phyloP scores from a whole-genome alignment of 30 jellyfish, hydroid and myxozoan species.

The Aurelia aurita region DNA sequence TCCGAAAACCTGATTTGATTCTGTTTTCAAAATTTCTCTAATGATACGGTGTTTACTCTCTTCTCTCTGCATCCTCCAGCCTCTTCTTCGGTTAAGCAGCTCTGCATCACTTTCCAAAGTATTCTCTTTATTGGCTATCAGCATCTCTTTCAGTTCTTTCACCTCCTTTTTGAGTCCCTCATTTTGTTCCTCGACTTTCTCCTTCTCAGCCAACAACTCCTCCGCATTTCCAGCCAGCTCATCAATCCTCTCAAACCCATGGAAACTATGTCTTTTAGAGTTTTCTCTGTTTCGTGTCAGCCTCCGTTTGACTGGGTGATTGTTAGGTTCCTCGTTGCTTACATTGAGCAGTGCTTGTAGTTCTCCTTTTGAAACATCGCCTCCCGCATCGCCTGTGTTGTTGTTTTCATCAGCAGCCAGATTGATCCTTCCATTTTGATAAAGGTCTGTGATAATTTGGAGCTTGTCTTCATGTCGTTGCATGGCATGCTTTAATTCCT shows the following conservation, averaged over 20 bases:
- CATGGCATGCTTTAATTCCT: conserved; percentile 67
- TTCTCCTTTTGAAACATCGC: conserved; percentile 42
- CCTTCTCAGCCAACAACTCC: conserved; percentile 72
- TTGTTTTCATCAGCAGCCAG: conserved; percentile 44
- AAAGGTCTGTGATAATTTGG: conserved; percentile 41
- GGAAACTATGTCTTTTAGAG: conserved; percentile 62
- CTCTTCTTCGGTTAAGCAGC: conserved; percentile 54
- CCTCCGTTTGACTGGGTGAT: not conserved
- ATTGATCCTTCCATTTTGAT: conserved; percentile 38
- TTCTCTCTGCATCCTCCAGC: conserved; percentile 75
- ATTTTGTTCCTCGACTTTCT: conserved; percentile 44
- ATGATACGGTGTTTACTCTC: conserved; percentile 71
- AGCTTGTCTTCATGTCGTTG: conserved; percentile 62
- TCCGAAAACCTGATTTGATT: conserved; percentile 51
- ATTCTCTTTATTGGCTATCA: conserved; percentile 12
- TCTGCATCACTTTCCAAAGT: conserved; percentile 57
- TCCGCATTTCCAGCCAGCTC: conserved; percentile 71
- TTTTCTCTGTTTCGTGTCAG: conserved; percentile 30
- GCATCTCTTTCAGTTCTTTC: conserved; percentile 36
- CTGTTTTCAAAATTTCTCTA: conserved; percentile 77
- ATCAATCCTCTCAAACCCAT: conserved; percentile 56
- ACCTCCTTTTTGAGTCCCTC: conserved; percentile 61
- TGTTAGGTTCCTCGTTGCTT: not conserved
- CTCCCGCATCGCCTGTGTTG: conserved; percentile 15
- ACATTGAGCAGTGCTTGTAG: conserved; percentile 17